These are phyloP conservation scores for Aphelenchoides bicaudatus DNA, from an alignment of 2,888 invertebrate species.

Conservation along the genomic window DNA sequence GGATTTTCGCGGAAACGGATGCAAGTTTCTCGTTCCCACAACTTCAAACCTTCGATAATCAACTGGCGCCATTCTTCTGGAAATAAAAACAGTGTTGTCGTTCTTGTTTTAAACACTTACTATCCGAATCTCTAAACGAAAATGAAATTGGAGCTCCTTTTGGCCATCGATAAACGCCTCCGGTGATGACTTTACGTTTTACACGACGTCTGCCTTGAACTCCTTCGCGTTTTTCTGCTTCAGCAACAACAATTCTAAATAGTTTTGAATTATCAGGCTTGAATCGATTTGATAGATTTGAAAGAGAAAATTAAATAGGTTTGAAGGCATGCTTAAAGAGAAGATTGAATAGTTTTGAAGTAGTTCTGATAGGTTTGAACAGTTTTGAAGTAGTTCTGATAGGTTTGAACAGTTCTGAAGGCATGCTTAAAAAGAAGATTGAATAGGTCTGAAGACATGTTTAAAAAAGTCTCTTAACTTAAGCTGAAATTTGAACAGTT, in stretches of 20 bases:
- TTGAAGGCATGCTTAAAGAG: not conserved
- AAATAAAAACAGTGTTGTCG: constrained; percentile 6
- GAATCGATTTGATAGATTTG: not conserved
- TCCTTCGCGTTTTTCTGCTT: constrained; percentile 33
- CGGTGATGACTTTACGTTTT: constrained; percentile 56
- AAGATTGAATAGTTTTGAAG: not conserved
- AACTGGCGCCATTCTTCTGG: constrained; percentile 50
- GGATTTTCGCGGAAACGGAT: constrained; percentile 53
- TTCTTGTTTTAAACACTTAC: constrained; percentile 31
- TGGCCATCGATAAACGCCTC: constrained; percentile 54
- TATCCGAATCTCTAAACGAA: constrained; percentile 49
- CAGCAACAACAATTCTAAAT: constrained; percentile 42
- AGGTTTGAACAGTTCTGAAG: not conserved
- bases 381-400: not conserved
- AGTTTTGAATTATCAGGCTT: not conserved
- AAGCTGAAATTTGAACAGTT: not conserved
- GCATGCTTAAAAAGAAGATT: not conserved
- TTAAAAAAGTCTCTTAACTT: not conserved
- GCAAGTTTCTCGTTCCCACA: constrained; percentile 58
- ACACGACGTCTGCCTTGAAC: constrained; percentile 27
- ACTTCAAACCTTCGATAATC: constrained; percentile 43
- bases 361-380: not conserved
- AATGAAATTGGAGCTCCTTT: constrained; percentile 48
- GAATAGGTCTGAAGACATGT: not conserved
- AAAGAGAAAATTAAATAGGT: not conserved